Conservation (phyloP, 2,113 vertebrate genomes). For the Columba livia region DNA sequence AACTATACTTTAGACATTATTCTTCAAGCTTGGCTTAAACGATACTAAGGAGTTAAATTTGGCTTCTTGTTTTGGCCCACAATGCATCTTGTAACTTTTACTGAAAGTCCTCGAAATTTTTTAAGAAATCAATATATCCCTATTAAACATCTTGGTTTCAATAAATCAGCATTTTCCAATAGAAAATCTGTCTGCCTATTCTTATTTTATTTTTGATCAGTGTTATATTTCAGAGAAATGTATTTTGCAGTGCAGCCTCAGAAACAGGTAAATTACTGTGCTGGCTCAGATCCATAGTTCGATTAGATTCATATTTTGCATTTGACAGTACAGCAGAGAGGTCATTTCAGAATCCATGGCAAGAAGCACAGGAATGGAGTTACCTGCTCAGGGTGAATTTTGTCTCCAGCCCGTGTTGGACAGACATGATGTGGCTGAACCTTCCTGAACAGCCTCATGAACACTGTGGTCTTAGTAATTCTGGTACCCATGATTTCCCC, state of each 20-base stretch:
- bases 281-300: constrained; percentile 38
- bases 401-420: not conserved
- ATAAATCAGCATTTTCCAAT: constrained; percentile 64
- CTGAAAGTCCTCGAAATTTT: not conserved
- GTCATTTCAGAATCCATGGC: constrained; percentile 7
- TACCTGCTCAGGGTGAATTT: not conserved
- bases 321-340: constrained; percentile 24
- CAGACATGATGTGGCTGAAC: not conserved
- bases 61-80: not conserved
- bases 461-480: not conserved
- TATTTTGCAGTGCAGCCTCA: constrained; percentile 15
- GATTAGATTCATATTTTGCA: constrained; percentile 53
- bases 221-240: constrained; percentile 59
- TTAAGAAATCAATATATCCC: constrained; percentile 29
- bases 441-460: not conserved
- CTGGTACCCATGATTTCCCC: not conserved
- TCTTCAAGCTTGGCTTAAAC: not conserved
- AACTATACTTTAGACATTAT: not conserved
- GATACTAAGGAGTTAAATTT: not conserved
- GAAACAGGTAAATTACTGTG: constrained; percentile 50
- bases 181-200: constrained; percentile 57
- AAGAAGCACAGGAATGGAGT: not conserved
- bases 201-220: constrained; percentile 60
- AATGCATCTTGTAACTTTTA: not conserved
- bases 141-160: constrained; percentile 32